A percentile compares a stretch with the other conserved stretches of the same genome.
Evolutionary conservation across 2,113 vertebrate species (phyloP).

Genomic region (Eonycteris spelaea): DNA sequence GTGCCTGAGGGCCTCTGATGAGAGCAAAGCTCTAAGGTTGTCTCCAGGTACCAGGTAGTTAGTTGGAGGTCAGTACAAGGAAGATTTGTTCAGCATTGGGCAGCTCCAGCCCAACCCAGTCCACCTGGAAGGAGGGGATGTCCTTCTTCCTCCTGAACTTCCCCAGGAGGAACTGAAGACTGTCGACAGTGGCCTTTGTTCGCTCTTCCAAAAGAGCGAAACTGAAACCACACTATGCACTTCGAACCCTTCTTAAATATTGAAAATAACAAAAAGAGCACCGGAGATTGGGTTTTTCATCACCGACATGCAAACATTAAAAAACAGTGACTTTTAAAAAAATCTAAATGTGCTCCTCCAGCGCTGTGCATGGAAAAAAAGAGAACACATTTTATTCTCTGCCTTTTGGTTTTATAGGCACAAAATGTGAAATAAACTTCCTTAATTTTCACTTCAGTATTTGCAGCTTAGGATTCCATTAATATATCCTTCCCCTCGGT

Average conservation of each 20-base stretch:
- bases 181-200: slow-evolving; percentile 33
- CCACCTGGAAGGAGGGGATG: neutral
- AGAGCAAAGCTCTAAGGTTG: neutral
- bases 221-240: neutral
- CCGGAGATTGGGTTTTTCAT: neutral
- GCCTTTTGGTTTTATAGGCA: slow-evolving; percentile 61
- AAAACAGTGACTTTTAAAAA: slow-evolving; percentile 5
- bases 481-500: slow-evolving; percentile 83
- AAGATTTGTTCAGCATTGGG: slow-evolving; percentile 27
- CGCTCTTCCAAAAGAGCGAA: neutral
- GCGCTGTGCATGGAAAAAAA: neutral
- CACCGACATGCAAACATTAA: neutral
- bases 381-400: slow-evolving; percentile 36
- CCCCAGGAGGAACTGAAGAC: neutral
- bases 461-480: slow-evolving; percentile 85
- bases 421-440: slow-evolving; percentile 79
- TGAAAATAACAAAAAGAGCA: neutral
- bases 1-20: neutral
- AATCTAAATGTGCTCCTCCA: neutral
- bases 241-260: neutral
- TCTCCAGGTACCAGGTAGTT: neutral
- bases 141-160: neutral
- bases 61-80: neutral
- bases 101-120: neutral
- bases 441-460: slow-evolving; percentile 79